These are phyloP conservation scores for Trichomalopsis sarcophagae DNA, from an alignment of 1,140 invertebrate species.

Conservation along the genomic window DNA sequence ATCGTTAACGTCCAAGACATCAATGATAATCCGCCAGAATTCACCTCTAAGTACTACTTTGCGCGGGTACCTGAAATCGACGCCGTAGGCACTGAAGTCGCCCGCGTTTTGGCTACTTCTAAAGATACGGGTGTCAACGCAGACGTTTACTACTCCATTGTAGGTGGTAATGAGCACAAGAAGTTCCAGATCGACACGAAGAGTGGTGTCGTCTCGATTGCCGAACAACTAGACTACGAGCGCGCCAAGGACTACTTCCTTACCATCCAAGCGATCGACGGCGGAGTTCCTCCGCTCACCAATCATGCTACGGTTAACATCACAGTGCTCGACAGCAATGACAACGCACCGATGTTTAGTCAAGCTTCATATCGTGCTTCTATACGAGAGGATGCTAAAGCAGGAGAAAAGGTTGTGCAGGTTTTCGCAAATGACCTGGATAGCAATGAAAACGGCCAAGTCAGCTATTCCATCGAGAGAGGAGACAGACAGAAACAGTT, in stretches of 20 bases:
- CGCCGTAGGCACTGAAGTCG: constrained; percentile 88
- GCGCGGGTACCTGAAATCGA: constrained; percentile 92
- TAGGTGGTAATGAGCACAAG: constrained; percentile 91
- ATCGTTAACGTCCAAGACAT: constrained; percentile 86
- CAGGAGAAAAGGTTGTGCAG: constrained; percentile 82
- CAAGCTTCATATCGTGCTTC: constrained; percentile 87
- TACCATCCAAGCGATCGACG: constrained; percentile 92
- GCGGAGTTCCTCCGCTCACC: constrained; percentile 88
- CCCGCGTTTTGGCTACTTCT: constrained; percentile 91
- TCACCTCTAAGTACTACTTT: constrained; percentile 86
- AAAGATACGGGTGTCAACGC: constrained; percentile 95
- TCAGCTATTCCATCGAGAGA: constrained; percentile 86
- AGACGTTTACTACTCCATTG: constrained; percentile 91
- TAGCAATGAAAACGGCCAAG: constrained; percentile 85
- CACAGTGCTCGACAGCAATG: constrained; percentile 90
- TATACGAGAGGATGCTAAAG: constrained; percentile 85
- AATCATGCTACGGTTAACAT: constrained; percentile 93
- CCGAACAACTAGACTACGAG: constrained; percentile 90
- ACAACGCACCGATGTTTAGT: constrained; percentile 90
- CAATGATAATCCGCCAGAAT: constrained; percentile 96
- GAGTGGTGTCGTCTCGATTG: constrained; percentile 84
- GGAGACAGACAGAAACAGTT: constrained; percentile 89
- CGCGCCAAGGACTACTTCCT: constrained; percentile 89
- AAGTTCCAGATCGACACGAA: constrained; percentile 87
- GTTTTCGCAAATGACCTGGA: constrained; percentile 87